Percentiles rank a stretch among this genome's conserved stretches.
Conservation (phyloP, 2,797 vertebrate species). For the Amblyraja radiata region DNA sequence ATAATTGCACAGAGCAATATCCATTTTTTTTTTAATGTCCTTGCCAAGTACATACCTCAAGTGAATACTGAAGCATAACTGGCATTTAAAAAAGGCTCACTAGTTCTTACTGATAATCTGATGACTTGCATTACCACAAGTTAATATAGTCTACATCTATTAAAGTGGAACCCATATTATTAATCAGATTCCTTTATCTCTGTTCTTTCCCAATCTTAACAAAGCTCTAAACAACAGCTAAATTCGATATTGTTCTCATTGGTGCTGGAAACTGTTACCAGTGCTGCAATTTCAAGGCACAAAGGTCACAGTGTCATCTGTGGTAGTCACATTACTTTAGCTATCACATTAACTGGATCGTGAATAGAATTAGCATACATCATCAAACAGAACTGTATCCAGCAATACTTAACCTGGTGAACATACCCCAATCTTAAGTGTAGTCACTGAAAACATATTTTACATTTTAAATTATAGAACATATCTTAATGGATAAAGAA, state of each 20-base stretch:
- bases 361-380: conserved; percentile 99
- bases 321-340: conserved; percentile 93
- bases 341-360: conserved; percentile 98
- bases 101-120: background rate
- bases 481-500: conserved; percentile 99
- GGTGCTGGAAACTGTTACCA: background rate
- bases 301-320: conserved; percentile 78
- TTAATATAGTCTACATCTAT: background rate
- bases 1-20: background rate
- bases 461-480: conserved; percentile 99
- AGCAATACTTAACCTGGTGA: conserved; percentile 86
- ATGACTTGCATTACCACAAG: background rate
- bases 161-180: background rate
- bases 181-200: background rate
- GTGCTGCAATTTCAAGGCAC: background rate
- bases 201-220: background rate
- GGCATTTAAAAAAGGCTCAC: background rate
- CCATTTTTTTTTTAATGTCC: background rate
- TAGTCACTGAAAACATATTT: conserved; percentile 88
- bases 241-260: background rate
- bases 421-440: conserved; percentile 83
- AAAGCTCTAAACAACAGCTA: background rate
- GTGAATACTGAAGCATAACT: background rate
- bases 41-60: background rate
- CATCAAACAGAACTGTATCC: conserved; percentile 91